These are phyloP conservation scores for Ochropleura leucogaster DNA, from an alignment of 2,888 invertebrate species.

Conservation along the genomic window DNA sequence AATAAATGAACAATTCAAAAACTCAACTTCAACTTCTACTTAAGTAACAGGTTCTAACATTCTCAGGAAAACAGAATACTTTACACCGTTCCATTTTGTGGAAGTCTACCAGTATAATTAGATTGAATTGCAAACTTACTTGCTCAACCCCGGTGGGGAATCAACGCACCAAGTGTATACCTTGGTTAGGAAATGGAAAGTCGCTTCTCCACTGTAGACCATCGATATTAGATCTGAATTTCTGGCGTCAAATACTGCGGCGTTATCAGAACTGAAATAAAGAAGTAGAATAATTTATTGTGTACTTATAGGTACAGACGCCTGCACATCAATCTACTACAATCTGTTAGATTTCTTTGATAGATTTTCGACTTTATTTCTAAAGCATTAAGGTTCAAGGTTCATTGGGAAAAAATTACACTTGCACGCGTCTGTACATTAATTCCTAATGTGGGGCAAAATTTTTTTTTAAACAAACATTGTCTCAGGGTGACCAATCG, in stretches of 20 bases:
- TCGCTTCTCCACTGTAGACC: slow-evolving; percentile 79
- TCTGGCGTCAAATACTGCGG: slow-evolving; percentile 73
- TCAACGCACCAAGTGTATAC: slow-evolving; percentile 79
- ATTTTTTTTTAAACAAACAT: too few relatives aligned
- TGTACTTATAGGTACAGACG: too few relatives aligned
- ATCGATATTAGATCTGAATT: slow-evolving; percentile 79
- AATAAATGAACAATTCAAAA: background rate
- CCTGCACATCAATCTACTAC: too few relatives aligned
- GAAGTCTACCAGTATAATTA: slow-evolving; percentile 2
- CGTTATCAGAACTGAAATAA: slow-evolving; percentile 77
- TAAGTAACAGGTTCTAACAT: background rate
- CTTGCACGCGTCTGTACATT: too few relatives aligned
- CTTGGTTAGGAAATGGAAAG: slow-evolving; percentile 79
- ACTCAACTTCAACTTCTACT: background rate
- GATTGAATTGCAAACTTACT: slow-evolving; percentile 66
- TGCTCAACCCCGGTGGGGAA: slow-evolving; percentile 66
- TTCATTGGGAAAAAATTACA: too few relatives aligned
- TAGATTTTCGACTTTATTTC: too few relatives aligned
- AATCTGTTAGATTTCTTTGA: too few relatives aligned
- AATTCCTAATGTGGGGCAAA: too few relatives aligned
- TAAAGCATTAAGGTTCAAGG: too few relatives aligned
- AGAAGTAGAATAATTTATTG: background rate
- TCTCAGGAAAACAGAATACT: background rate
- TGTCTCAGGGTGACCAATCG: too few relatives aligned
- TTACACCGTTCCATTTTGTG: slow-evolving; percentile 8